Evolutionary conservation across 2,888 invertebrate species (phyloP), one percentile per base, ranked within the genome.

Genomic region (Cistogaster globosa): DNA sequence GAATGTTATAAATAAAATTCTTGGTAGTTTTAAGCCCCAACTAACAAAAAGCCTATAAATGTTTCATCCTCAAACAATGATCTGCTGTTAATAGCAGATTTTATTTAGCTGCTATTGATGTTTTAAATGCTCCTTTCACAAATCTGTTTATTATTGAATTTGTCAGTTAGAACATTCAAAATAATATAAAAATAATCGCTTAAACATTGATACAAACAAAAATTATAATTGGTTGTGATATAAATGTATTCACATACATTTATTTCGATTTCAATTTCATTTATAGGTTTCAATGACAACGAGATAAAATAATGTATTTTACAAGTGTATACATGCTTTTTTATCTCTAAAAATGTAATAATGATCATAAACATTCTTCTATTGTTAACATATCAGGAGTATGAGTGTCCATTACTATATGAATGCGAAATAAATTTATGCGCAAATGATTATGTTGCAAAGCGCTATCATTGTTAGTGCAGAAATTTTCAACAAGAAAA

Each of bases 221-320:
- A 51, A 16, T 42, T 22, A 57, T 57, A 69, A 42, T 69, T 57
- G 55, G n/a, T 22, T 42, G 22, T 22, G 11, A 42, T 22, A 36
- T 8, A 12, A 38, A 68, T 68, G 14, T n/a, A 22, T 42, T 42
- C 22, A 22, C 22, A 14, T 53, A n/a, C 11, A 57, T 57, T 26
- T 55, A 38, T 38, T 42, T 45, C 26, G 9, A 57, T 69, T 12
- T 69, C 3, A 12, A 57, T 38, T 57, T 57, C 16, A 55, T 57
- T 42, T 42, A n/a, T 53, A 42, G 20, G 20, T 12, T 14, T 32
- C n/a, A 8, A 26, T 45, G 18, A 32, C 42, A n/a, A 32, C 18
- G 22, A 22, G 1, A 71, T 18, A 18, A 45, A 9, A 42, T 48
- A 3, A 16, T 42, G 42, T 12, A 42, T 11, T 42, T 14, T 16